Evolutionary conservation across 2,113 vertebrate species (phyloP).

Genomic region (Scophthalmus maximus): DNA sequence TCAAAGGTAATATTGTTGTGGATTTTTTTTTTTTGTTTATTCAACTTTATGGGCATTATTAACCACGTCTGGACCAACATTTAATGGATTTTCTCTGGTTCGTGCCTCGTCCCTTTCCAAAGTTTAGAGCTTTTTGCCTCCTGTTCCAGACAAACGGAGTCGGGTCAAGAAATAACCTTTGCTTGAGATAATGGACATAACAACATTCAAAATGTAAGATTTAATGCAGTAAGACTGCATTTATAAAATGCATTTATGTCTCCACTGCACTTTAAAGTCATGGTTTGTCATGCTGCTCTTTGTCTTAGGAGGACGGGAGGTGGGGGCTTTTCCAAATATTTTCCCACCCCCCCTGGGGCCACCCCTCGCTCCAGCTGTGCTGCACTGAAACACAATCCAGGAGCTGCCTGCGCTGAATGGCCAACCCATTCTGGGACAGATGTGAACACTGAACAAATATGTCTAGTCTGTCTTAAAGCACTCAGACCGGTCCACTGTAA

Average conservation of each 20-base stretch:
- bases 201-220: not conserved
- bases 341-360: conserved; percentile 28
- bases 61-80: not conserved
- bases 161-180: not conserved
- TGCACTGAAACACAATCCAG: conserved; percentile 66
- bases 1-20: no score
- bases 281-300: conserved; percentile 30
- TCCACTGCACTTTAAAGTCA: not conserved
- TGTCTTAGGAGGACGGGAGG: conserved; percentile 15
- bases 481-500: conserved; percentile 46
- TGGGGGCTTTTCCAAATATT: conserved; percentile 45
- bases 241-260: not conserved
- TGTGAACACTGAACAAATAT: conserved; percentile 58
- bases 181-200: not conserved
- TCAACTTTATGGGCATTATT: not conserved
- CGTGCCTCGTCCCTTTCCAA: not conserved
- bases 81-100: not conserved
- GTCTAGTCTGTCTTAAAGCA: conserved; percentile 35
- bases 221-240: not conserved
- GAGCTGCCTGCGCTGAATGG: conserved; percentile 31
- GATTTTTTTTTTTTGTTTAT: not conserved
- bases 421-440: conserved; percentile 55
- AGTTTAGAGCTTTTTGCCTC: not conserved
- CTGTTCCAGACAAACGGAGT: not conserved
- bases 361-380: conserved; percentile 66